Base-by-base conservation (phyloP, 30 jellyfish, hydroid and myxozoan genomes). In the Nemopilema nomurai region DNA sequence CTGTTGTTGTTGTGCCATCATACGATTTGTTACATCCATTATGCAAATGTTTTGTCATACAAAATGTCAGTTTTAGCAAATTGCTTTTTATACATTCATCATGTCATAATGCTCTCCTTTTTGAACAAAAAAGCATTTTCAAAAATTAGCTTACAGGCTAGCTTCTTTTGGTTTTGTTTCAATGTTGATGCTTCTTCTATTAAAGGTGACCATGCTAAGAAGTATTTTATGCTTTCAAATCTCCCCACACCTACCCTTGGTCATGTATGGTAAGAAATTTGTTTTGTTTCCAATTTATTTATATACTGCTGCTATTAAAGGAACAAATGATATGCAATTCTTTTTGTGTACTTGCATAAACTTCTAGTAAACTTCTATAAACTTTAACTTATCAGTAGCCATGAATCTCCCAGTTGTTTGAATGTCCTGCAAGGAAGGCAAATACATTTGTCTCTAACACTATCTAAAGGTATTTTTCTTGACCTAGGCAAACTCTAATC, bases 181-280 rank as follows among this genome's bases (percentile, higher is more conserved):
- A 3, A 41, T 41, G 9, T 41, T 41, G 13, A 41, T 41, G 6
- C 57, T 41, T 41, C 57, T 41, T n/a, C n/a, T n/a, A n/a, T n/a
- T 13, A 41, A 41, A 90, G 97, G 97, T 22, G 97, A 90, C 25
- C 95, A 90, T 74, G 94, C 97, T 17, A 90, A 90, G 89, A 90
- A 90, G 52, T 84, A 90, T 67, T 74, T 90, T 20, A 90, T 90
- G 97, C 79, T 81, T 22, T 90, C 97, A 27, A 90, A 90, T 66
- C 90, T 90, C 1, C 97, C 97, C 19, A 84, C 97, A 6, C 97
- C 97, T 17, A 71, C 82, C 26, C 92, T 90, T 53, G 97, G 97
- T 16, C 92, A 77, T 25, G 85, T 90, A 18, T 90, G 97, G 97
- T 90, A 72, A 79, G 97, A 26, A 76, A 23, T n/a, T n/a, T 25